Evolutionary conservation across 2,113 vertebrate species (phyloP).

Genomic region (Phalacrocorax pelagicus): DNA sequence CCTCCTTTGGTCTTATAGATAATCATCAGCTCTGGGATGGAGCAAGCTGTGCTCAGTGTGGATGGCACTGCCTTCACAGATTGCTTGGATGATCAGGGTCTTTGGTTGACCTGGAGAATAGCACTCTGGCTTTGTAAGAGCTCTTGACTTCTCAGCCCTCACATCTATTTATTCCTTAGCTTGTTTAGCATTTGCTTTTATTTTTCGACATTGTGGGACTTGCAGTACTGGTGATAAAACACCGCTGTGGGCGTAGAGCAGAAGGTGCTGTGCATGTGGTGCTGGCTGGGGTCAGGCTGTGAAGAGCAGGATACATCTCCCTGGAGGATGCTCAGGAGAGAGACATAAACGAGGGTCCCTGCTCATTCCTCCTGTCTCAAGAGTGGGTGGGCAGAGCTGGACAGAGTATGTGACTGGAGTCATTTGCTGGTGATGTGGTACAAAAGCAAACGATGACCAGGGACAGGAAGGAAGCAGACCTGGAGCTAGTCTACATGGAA

Average conservation of each 20-base stretch:
- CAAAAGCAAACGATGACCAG: neutral
- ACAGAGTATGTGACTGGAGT: neutral
- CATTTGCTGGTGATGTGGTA: neutral
- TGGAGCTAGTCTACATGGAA: neutral
- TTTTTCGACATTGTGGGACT: neutral
- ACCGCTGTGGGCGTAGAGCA: neutral
- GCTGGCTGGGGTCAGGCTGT: neutral
- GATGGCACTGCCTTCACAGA: neutral
- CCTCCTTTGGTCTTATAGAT: neutral
- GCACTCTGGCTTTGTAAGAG: neutral
- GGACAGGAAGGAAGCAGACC: neutral
- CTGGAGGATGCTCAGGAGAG: neutral
- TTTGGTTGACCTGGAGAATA: neutral
- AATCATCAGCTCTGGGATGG: neutral
- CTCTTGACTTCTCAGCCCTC: neutral
- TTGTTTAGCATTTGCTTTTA: neutral
- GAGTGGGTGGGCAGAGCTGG: neutral
- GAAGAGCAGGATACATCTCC: neutral
- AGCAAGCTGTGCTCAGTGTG: neutral
- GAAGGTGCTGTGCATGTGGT: neutral
- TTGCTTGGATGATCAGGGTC: neutral
- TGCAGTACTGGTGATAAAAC: neutral
- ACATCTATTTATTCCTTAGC: neutral
- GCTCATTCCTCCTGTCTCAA: neutral
- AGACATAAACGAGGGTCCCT: accelerated